Conservation (phyloP, 92 coral and sea anemone species). For the Palythoa grandis region DNA sequence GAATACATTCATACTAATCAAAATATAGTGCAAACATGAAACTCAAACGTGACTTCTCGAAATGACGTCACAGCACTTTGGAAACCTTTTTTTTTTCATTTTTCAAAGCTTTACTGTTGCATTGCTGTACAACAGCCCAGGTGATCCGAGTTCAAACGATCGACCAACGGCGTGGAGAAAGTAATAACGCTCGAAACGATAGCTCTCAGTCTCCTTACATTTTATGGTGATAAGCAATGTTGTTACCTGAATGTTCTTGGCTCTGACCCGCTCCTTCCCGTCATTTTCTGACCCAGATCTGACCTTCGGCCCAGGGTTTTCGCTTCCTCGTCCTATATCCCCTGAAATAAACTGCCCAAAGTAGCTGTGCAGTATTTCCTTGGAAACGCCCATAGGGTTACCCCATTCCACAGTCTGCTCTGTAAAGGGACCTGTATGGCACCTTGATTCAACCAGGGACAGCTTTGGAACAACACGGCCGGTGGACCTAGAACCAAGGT, state of each 20-base stretch:
- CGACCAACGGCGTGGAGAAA: too few species aligned
- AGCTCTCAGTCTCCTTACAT: not conserved
- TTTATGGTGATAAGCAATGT: too few species aligned
- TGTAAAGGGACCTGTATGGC: slow-evolving; percentile 36
- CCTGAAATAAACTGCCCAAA: slow-evolving; percentile 63
- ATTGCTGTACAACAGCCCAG: too few species aligned
- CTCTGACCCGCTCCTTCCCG: slow-evolving; percentile 63
- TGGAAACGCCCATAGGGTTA: slow-evolving; percentile 77
- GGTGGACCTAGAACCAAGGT: slow-evolving; percentile 5
- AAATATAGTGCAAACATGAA: too few species aligned
- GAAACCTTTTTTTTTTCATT: too few species aligned
- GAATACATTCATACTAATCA: too few species aligned
- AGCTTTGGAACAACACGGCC: slow-evolving; percentile 20
- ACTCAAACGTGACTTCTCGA: too few species aligned
- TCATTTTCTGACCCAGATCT: slow-evolving; percentile 50
- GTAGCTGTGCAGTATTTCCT: slow-evolving; percentile 70
- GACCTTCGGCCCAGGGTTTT: not conserved
- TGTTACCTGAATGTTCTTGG: slow-evolving; percentile 57
- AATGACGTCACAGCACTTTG: too few species aligned
- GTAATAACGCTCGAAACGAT: not conserved
- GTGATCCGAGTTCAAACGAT: too few species aligned
- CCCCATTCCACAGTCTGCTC: slow-evolving; percentile 60
- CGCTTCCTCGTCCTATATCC: slow-evolving; percentile 30
- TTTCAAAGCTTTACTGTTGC: too few species aligned
- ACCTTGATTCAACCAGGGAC: slow-evolving; percentile 16